phyloP scores from a whole-genome alignment of 2,888 invertebrate species.

The Cheilosia grossa region DNA sequence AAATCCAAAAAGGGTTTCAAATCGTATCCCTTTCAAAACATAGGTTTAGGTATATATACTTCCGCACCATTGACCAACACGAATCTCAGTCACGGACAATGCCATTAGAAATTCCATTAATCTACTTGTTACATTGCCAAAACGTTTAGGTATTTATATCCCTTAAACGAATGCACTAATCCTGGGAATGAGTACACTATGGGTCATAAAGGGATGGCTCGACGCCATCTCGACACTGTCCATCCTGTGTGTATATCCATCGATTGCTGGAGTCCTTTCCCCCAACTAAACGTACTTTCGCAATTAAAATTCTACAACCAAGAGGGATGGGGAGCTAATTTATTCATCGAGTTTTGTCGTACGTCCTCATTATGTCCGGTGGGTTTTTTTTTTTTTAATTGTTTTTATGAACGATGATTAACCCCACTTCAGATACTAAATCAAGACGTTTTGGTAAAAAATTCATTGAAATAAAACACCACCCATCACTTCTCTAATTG shows the following conservation, averaged over 20 bases:
- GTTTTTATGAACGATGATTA: background rate
- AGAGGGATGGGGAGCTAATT: constrained; percentile 13
- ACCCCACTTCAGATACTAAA: constrained; percentile 23
- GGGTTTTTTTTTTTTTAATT: background rate
- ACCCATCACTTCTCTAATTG: background rate
- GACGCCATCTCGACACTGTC: background rate
- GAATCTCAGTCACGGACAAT: constrained; percentile 20
- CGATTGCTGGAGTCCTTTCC: constrained; percentile 6
- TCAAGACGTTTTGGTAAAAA: constrained; percentile 23
- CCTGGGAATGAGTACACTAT: constrained; percentile 1
- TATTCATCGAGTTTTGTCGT: constrained; percentile 26
- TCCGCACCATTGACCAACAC: background rate
- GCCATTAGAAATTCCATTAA: too few species aligned
- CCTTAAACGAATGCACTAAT: constrained; percentile 21
- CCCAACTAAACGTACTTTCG: constrained; percentile 24
- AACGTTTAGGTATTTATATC: constrained; percentile 31
- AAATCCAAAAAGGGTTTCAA: background rate
- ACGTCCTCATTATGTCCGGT: too few species aligned
- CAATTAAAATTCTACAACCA: constrained; percentile 35
- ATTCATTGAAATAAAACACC: constrained; percentile 35
- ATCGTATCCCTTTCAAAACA: background rate
- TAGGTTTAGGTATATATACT: background rate
- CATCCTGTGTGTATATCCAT: background rate
- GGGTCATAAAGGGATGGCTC: constrained; percentile 17
- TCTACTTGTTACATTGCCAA: constrained; percentile 28